Evolutionary conservation across 2,113 vertebrate genomes (phyloP).

Genomic region (Chauna torquata): DNA sequence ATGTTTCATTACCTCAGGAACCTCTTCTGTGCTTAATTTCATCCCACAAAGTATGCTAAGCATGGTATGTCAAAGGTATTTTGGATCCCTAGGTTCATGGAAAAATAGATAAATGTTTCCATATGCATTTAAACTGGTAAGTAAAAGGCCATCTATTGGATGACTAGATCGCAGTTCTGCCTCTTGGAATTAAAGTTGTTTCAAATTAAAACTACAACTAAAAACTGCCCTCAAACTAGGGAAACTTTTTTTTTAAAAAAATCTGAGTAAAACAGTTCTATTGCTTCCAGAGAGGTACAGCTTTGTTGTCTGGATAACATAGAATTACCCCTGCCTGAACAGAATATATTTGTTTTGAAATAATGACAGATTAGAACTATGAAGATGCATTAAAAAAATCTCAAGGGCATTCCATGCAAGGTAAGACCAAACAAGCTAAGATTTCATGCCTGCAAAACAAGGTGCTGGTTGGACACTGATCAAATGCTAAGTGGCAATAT

Average conservation of each 20-base stretch:
- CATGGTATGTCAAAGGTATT: neutral
- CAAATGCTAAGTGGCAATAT: neutral
- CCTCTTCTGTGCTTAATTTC: neutral
- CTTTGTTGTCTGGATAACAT: neutral
- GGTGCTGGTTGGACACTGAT: neutral
- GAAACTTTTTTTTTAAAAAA: neutral
- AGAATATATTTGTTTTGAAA: neutral
- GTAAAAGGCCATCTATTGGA: neutral
- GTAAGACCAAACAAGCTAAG: neutral
- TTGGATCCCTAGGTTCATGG: neutral
- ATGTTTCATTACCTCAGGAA: neutral
- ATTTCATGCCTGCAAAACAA: neutral
- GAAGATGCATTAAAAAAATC: neutral
- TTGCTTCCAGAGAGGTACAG: neutral
- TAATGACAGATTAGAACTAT: neutral
- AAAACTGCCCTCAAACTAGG: neutral
- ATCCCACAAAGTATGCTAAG: neutral
- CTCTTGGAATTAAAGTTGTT: neutral
- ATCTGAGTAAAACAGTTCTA: neutral
- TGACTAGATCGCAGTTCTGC: neutral
- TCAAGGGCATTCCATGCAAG: neutral
- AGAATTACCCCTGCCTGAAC: neutral
- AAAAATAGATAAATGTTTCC: neutral
- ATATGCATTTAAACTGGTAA: neutral
- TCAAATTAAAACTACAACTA: neutral